Conservation (phyloP, 1,140 invertebrate genomes). For the Coelopa frigida region DNA sequence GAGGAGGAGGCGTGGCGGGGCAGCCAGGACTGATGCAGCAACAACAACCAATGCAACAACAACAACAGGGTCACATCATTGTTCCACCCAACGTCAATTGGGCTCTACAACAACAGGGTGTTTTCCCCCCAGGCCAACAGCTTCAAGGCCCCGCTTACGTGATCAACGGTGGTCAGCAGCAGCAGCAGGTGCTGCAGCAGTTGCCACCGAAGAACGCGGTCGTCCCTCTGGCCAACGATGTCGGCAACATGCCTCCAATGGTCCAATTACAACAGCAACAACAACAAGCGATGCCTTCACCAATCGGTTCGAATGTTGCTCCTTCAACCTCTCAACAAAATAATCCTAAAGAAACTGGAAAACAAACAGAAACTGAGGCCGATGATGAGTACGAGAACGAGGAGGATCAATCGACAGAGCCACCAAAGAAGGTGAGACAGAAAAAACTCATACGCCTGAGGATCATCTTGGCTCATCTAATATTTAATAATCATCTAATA, state of each 20-base stretch:
- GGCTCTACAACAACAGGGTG: slow-evolving; percentile 17
- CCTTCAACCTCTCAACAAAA: no score
- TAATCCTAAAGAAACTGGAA: no score
- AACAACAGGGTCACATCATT: slow-evolving; percentile 11
- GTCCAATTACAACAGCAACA: no score
- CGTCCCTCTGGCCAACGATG: slow-evolving; percentile 8
- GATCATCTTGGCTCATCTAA: no score
- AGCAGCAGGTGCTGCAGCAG: slow-evolving; percentile 5
- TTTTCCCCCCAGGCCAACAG: slow-evolving; percentile 9
- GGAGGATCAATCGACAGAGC: slow-evolving; percentile 39
- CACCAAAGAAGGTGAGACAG: slow-evolving; percentile 36
- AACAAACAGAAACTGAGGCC: slow-evolving; percentile 10
- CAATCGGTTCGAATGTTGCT: no score
- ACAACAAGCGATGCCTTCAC: no score
- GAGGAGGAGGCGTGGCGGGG: slow-evolving; percentile 6
- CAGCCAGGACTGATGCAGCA: slow-evolving; percentile 18
- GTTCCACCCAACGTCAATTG: slow-evolving; percentile 14
- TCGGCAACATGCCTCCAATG: background rate
- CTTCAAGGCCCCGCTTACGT: slow-evolving; percentile 17
- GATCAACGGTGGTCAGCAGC: background rate
- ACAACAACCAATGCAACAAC: slow-evolving; percentile 21
- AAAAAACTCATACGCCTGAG: no score
- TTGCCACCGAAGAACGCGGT: background rate
- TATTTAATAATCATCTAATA: no score
- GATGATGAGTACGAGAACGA: slow-evolving; percentile 39